Base-by-base conservation (phyloP, 1,140 invertebrate species). In the Drosophila carrolli region DNA sequence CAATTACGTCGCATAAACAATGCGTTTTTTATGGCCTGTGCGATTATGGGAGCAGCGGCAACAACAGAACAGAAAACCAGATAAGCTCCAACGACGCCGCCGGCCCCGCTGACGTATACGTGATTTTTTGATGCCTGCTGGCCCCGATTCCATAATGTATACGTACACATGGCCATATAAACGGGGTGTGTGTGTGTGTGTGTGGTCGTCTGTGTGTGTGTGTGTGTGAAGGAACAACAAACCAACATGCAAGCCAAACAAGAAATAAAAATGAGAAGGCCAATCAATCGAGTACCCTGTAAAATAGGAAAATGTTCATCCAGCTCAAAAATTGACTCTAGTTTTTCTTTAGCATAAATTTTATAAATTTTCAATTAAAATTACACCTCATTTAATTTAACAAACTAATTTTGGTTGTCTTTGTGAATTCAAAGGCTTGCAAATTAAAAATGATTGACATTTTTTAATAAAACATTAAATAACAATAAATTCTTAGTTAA, bases 1-100 rank as follows among this genome's bases (percentile, higher is more conserved):
- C 83, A 88, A 88, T 88, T 88, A 88, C 83, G 83, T 82, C 83
- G 84, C 83, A 86, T 86, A 86, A 86, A 88, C 83, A 86, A 88
- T 86, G 83, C 83, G 83, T 86, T 88, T 86, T 86, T 86, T 86
- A 86, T 86, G 84, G 76, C 67, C 62, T 73, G 79, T 54, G 84
- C 83, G 83, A 88, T 86, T 86, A 89, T 83, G 83, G 63, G 44
- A 74, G 54, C 53, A 71, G 37, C 50, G 59, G 47, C 79, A 76
- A 73, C 51, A 82, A 23, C 37, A 46, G 19, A 76, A 47, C 29
- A 67, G 46, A 75, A 71, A 67, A 83, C 50, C 57, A 83, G 81
- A 84, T 86, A 86, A 86, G 82, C 83, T 71, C 13, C 73, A 58
- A 81, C 74, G 78, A 57, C 63, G 63, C 81, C 74, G 47, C 43